Evolutionary conservation across 2,888 invertebrate species (phyloP), one percentile per base, ranked within the genome.

Genomic region (Catotricha subobsoleta): DNA sequence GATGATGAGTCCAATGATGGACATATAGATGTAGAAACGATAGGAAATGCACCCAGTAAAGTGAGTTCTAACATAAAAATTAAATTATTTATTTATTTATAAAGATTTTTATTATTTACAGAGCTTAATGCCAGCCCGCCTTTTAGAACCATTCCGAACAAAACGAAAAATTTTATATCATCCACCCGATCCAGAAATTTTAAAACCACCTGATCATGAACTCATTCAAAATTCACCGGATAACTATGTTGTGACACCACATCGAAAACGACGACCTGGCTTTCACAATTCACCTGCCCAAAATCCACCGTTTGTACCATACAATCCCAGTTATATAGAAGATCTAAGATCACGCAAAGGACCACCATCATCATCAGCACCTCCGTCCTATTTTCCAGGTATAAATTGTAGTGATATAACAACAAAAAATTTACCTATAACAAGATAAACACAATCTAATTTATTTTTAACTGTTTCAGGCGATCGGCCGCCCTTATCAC

Each of bases 271-370:
- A 57, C 68, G 84, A 56, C 84, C 84, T 1, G 86, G 86, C 39
- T 87, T 87, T 53, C 83, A 84, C 58, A 81, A 82, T 54, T 80
- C 84, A 27, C 84, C 86, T 16, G 80, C 82, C 47, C 84, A 86
- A 56, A 84, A 86, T 62, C 81, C 83, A 46, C 82, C 86, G 29
- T 86, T 86, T 55, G 82, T 84, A 48, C 81, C 84, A 44, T 83
- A 81, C 56, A 75, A 76, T 49, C 79, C 78, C 42, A 77, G 77
- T 49, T 76, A 80, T 54, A 67, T 80, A 50, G 80, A 80, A 57
- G 80, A 80, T 55, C 71, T 76, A 54, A 67, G 77, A 48, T 72
- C 76, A 51, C 71, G 73, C 44, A 72, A 72, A 58, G 64, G 60
- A 48, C 54, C 68, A 54, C 78, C 80, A 50, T 66, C 77, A 39